Conservation (phyloP, 1,140 invertebrate species). For the Ericerus pela region DNA sequence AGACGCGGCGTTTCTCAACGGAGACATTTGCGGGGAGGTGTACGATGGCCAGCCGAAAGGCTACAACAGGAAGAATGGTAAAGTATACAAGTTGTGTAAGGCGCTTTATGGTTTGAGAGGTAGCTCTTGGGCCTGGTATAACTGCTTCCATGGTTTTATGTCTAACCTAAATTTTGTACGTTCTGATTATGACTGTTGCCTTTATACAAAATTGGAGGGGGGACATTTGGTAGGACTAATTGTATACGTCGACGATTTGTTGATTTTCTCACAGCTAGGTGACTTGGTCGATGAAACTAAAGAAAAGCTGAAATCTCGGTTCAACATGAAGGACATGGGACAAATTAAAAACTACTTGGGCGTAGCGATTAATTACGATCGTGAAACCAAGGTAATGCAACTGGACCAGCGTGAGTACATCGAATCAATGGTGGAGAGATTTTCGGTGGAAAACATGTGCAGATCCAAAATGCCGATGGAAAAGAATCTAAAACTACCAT, state of each 20-base stretch:
- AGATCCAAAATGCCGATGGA: neutral
- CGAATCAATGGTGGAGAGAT: neutral
- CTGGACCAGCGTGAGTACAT: neutral
- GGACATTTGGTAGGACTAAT: no score
- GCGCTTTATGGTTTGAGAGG: constrained; percentile 33
- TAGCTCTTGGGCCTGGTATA: constrained; percentile 25
- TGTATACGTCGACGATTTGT: neutral
- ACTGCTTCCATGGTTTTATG: constrained; percentile 4
- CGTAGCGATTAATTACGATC: neutral
- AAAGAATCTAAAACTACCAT: neutral
- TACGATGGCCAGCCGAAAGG: no score
- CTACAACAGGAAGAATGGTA: no score
- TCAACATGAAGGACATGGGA: constrained; percentile 1
- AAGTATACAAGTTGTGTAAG: constrained; percentile 30
- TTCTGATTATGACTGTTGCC: neutral
- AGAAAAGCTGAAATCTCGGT: neutral
- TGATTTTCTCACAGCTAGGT: neutral
- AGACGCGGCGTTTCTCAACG: constrained; percentile 22
- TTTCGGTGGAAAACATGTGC: neutral
- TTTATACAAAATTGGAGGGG: neutral
- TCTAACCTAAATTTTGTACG: neutral
- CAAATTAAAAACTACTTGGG: neutral
- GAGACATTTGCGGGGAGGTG: constrained; percentile 20
- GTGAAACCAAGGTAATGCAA: neutral
- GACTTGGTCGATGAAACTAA: neutral